Conservation (phyloP, 2,113 vertebrate species). For the Anseranas semipalmata region DNA sequence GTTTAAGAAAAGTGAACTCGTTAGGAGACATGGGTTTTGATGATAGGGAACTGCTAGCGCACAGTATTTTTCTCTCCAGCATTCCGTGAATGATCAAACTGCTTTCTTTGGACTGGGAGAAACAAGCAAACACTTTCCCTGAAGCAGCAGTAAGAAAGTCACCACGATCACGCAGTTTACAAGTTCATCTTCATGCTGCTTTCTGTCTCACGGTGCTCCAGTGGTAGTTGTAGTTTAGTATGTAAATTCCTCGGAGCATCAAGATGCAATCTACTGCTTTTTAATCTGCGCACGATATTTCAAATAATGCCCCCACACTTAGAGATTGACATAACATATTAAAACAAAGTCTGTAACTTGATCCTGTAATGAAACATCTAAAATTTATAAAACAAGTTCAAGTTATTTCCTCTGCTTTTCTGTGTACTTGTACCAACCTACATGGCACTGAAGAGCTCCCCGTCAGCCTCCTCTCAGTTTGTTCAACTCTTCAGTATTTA, state of each 20-base stretch:
- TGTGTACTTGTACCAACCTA: background rate
- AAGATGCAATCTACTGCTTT: background rate
- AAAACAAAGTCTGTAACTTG: background rate
- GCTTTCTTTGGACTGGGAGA: background rate
- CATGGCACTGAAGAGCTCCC: background rate
- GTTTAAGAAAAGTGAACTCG: conserved; percentile 12
- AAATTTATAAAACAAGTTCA: background rate
- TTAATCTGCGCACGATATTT: background rate
- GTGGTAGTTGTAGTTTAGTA: background rate
- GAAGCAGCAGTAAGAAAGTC: background rate
- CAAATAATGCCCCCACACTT: background rate
- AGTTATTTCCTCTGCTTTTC: background rate
- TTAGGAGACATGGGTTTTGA: background rate
- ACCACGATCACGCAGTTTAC: background rate
- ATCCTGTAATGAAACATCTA: background rate
- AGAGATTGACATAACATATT: background rate
- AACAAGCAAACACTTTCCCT: background rate
- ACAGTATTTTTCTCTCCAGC: background rate
- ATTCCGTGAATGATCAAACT: background rate
- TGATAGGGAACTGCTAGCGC: background rate
- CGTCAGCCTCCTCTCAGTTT: background rate
- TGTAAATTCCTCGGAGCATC: background rate
- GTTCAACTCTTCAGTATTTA: background rate
- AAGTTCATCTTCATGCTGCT: background rate
- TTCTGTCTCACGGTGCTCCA: background rate